Evolutionary conservation across 2,797 vertebrate species (phyloP).

Genomic region (Lateolabrax maculatus): DNA sequence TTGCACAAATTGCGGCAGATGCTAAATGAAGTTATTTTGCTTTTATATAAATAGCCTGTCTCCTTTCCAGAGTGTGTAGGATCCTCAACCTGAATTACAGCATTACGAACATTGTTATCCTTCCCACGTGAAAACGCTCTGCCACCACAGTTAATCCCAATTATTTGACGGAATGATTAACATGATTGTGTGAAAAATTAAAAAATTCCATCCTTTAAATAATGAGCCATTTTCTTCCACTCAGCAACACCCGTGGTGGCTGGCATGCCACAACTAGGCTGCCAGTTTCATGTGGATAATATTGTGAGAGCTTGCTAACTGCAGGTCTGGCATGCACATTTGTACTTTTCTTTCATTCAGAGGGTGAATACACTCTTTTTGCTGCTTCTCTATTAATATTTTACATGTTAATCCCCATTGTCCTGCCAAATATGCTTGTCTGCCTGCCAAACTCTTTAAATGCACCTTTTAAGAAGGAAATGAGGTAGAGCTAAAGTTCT

Average conservation of each 20-base stretch:
- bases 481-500: background rate
- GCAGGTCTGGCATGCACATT: conserved; percentile 6
- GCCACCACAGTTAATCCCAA: conserved; percentile 29
- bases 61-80: conserved; percentile 5
- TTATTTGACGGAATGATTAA: conserved; percentile 44
- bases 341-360: conserved; percentile 6
- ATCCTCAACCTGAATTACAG: conserved; percentile 21
- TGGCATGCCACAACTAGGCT: conserved; percentile 15
- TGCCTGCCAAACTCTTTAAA: conserved; percentile 29
- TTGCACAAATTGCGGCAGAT: conserved; percentile 29
- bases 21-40: conserved; percentile 32
- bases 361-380: conserved; percentile 2
- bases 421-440: conserved; percentile 21
- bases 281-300: conserved; percentile 32
- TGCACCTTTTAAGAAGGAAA: conserved; percentile 14
- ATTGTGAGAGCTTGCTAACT: conserved; percentile 7
- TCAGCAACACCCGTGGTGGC: background rate
- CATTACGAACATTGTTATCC: conserved; percentile 33
- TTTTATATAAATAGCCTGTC: conserved; percentile 11
- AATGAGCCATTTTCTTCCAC: conserved; percentile 48
- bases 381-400: conserved; percentile 13
- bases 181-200: conserved; percentile 38
- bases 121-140: conserved; percentile 20
- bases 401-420: conserved; percentile 21
- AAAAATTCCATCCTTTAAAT: conserved; percentile 30